A percentile compares a stretch with the other conserved stretches of the same genome.
These are phyloP conservation scores for Papilio polyxenes DNA, from an alignment of 1,140 invertebrate species.

Conservation along the genomic window DNA sequence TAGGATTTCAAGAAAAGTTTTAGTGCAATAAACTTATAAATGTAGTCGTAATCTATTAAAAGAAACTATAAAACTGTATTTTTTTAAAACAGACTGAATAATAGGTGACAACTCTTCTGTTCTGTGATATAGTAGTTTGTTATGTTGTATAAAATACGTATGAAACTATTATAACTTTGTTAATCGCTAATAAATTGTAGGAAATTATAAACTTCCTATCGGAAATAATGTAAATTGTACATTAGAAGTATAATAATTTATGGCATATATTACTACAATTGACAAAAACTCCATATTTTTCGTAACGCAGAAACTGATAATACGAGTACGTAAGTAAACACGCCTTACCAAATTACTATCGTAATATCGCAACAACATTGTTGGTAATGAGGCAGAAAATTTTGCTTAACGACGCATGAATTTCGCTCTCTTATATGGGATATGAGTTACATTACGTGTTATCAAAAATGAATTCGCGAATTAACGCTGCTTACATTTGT, in stretches of 20 bases:
- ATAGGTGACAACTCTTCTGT: background rate
- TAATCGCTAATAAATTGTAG: constrained; percentile 10
- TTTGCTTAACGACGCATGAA: constrained; percentile 11
- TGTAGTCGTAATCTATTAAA: background rate
- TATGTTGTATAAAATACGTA: constrained; percentile 8
- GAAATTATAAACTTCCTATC: constrained; percentile 23
- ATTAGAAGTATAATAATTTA: background rate
- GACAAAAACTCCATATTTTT: constrained; percentile 2
- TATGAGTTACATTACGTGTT: background rate
- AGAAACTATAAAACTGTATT: background rate
- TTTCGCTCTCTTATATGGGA: background rate
- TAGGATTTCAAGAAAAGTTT: too few relatives aligned
- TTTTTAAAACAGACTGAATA: background rate
- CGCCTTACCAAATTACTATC: background rate
- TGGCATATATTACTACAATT: background rate
- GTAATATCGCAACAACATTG: background rate
- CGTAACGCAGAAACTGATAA: background rate
- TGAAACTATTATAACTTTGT: background rate
- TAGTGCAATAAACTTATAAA: too few relatives aligned
- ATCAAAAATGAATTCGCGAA: background rate
- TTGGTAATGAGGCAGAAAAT: constrained; percentile 19
- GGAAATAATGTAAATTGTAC: background rate
- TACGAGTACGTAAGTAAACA: background rate
- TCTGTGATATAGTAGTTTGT: background rate
- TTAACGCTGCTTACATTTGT: background rate